These are phyloP conservation scores for Acipenser ruthenus DNA, from an alignment of 2,797 vertebrate species.

Conservation along the genomic window DNA sequence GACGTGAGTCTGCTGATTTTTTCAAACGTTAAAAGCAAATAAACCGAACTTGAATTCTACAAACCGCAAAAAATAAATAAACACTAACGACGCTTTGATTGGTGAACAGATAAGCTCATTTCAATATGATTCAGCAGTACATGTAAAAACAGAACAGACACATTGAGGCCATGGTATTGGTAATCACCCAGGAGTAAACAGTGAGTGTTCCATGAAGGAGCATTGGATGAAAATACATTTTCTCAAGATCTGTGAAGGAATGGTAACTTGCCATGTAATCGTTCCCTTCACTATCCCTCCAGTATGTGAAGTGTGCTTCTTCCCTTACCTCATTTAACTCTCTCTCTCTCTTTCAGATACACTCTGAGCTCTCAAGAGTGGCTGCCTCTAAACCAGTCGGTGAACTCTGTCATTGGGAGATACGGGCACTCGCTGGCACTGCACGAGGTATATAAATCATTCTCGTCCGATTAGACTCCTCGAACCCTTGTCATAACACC, in stretches of 20 bases:
- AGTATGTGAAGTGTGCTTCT: neutral
- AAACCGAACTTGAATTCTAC: too few species aligned
- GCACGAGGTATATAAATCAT: conserved; percentile 58
- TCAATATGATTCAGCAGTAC: too few species aligned
- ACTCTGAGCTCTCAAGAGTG: conserved; percentile 73
- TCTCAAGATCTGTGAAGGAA: conserved; percentile 16
- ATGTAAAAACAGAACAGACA: too few species aligned
- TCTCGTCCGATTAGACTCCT: neutral
- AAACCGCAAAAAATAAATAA: too few species aligned
- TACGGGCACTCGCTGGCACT: conserved; percentile 86
- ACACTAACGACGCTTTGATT: too few species aligned
- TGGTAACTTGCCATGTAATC: neutral
- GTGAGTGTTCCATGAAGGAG: too few species aligned
- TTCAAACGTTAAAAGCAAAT: too few species aligned
- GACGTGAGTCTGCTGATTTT: too few species aligned
- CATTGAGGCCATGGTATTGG: too few species aligned
- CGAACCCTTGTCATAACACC: neutral
- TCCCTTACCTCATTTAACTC: neutral
- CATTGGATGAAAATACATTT: too few species aligned
- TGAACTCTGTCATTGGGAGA: conserved; percentile 73
- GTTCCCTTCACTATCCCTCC: neutral
- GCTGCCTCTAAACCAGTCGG: conserved; percentile 70
- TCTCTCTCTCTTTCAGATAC: conserved; percentile 55
- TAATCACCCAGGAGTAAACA: too few species aligned
- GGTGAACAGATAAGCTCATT: too few species aligned